Conservation (phyloP, 1,140 invertebrate species). For the Cataglyphis hispanica region DNA sequence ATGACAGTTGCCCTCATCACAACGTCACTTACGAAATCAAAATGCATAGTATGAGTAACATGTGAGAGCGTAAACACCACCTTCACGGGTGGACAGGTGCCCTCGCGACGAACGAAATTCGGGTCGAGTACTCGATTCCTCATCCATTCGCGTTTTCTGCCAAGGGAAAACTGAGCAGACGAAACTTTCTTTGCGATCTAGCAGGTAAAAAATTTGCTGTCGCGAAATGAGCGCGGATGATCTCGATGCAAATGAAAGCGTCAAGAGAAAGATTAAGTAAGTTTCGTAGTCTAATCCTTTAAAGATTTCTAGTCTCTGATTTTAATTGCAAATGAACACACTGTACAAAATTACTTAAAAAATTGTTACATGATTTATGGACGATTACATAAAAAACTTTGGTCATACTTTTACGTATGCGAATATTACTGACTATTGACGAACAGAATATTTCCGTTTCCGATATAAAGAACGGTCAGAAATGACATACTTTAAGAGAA, state of each 20-base stretch:
- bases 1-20: conserved; percentile 45
- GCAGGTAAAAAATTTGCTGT: conserved; percentile 1
- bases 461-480: conserved; percentile 24
- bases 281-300: not conserved
- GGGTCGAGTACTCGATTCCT: conserved; percentile 69
- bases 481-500: conserved; percentile 28
- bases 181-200: conserved; percentile 57
- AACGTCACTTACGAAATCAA: conserved; percentile 63
- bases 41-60: conserved; percentile 53
- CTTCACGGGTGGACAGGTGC: conserved; percentile 50
- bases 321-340: conserved; percentile 43
- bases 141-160: conserved; percentile 44
- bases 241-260: conserved; percentile 43
- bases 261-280: not conserved
- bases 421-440: conserved; percentile 7
- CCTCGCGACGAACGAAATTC: conserved; percentile 63
- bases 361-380: conserved; percentile 24
- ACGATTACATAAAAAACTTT: conserved; percentile 4
- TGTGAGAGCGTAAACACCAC: conserved; percentile 43
- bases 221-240: conserved; percentile 6
- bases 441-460: conserved; percentile 17
- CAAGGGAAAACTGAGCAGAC: conserved; percentile 49
- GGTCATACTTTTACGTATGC: not conserved
- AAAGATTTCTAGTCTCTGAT: not conserved
- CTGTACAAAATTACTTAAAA: not conserved